These are phyloP conservation scores for Emys orbicularis DNA, from an alignment of 2,797 vertebrate species.

Conservation along the genomic window DNA sequence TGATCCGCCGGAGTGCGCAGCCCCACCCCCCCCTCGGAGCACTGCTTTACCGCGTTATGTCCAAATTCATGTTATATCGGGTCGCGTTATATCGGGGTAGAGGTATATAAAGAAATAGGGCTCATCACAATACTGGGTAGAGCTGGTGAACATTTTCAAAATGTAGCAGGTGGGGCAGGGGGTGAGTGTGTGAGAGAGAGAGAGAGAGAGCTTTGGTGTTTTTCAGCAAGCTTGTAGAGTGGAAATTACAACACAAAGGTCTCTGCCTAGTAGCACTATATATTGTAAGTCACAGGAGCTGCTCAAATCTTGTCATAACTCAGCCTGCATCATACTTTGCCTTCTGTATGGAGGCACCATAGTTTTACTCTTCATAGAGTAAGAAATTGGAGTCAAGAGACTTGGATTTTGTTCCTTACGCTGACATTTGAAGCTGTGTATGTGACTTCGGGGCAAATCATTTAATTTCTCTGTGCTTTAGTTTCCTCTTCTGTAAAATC, in stretches of 20 bases:
- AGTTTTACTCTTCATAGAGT: neutral
- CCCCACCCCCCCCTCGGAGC: too few relatives aligned
- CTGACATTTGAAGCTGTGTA: neutral
- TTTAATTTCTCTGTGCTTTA: neutral
- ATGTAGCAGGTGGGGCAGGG: neutral
- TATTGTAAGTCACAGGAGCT: neutral
- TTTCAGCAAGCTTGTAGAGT: neutral
- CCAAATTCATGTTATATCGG: too few relatives aligned
- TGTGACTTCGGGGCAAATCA: neutral
- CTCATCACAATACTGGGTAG: neutral
- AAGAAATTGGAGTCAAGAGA: neutral
- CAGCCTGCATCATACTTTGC: neutral
- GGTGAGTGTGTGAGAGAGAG: neutral
- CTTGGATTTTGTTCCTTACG: neutral
- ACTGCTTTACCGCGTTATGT: too few relatives aligned
- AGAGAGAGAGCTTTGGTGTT: neutral
- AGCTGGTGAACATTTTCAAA: neutral
- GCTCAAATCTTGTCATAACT: neutral
- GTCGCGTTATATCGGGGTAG: too few relatives aligned
- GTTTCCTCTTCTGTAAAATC: neutral
- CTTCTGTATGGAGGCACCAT: neutral
- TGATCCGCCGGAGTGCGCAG: too few relatives aligned
- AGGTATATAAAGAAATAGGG: neutral
- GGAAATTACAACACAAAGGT: neutral
- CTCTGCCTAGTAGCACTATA: neutral